These are phyloP conservation scores for Tragulus kanchil DNA, from an alignment of 2,113 vertebrate species.

Conservation along the genomic window DNA sequence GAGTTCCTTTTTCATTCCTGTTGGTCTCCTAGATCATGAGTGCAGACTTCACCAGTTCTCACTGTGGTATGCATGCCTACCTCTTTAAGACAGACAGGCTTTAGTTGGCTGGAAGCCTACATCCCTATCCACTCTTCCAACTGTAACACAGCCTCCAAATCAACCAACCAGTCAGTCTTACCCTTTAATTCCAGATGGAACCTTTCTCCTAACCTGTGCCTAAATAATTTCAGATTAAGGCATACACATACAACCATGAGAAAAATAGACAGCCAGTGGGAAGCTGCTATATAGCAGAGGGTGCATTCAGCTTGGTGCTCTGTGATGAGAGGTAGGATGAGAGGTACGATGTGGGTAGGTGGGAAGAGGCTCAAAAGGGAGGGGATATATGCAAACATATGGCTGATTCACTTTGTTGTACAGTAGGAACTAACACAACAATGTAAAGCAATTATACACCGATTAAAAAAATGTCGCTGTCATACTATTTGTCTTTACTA, in stretches of 20 bases:
- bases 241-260: background rate
- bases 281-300: background rate
- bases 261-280: background rate
- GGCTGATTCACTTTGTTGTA: background rate
- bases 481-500: background rate
- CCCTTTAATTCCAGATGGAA: background rate
- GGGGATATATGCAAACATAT: background rate
- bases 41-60: background rate
- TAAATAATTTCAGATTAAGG: background rate
- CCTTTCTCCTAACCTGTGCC: background rate
- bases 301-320: background rate
- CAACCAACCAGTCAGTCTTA: background rate
- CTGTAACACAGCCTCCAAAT: background rate
- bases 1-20: background rate
- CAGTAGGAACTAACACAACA: background rate
- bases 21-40: background rate
- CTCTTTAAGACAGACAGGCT: conserved; percentile 29
- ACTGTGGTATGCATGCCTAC: background rate
- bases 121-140: background rate
- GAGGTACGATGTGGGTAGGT: background rate
- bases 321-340: background rate
- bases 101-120: background rate
- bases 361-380: background rate
- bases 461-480: background rate
- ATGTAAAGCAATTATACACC: background rate